Conservation (phyloP, 1,140 invertebrate genomes). For the Drosophila asahinai region DNA sequence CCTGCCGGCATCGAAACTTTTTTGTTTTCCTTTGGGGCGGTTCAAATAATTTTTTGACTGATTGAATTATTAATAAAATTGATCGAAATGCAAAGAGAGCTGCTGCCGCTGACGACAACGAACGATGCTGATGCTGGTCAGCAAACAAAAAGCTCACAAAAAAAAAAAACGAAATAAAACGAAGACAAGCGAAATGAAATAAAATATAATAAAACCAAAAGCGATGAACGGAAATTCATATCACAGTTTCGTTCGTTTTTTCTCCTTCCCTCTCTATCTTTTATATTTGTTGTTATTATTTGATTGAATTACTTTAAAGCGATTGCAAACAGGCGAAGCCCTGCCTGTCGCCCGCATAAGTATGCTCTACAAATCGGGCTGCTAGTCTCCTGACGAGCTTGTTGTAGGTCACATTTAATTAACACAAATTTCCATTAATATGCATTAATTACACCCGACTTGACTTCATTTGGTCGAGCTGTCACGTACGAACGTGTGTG, state of each 20-base stretch:
- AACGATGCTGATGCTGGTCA: slow-evolving; percentile 54
- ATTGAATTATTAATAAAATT: slow-evolving; percentile 85
- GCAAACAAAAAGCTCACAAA: slow-evolving; percentile 51
- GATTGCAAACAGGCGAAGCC: slow-evolving; percentile 7
- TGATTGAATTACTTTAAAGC: slow-evolving; percentile 53
- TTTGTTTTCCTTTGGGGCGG: slow-evolving; percentile 83
- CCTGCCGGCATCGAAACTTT: slow-evolving; percentile 57
- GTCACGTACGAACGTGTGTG: not conserved
- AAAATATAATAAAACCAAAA: slow-evolving; percentile 13
- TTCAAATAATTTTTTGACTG: slow-evolving; percentile 84
- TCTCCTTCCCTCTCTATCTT: not conserved
- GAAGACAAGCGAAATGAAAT: slow-evolving; percentile 3
- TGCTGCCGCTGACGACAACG: slow-evolving; percentile 33
- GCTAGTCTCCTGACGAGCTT: not conserved
- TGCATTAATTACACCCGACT: slow-evolving; percentile 67
- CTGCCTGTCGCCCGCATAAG: slow-evolving; percentile 10
- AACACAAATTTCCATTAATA: slow-evolving; percentile 77
- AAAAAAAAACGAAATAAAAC: slow-evolving; percentile 16
- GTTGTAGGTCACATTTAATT: slow-evolving; percentile 67
- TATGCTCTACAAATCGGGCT: slow-evolving; percentile 2
- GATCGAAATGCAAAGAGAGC: slow-evolving; percentile 81
- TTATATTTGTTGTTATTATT: slow-evolving; percentile 49
- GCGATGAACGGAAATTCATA: slow-evolving; percentile 41
- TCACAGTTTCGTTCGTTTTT: slow-evolving; percentile 16
- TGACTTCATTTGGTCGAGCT: slow-evolving; percentile 55